Evolutionary conservation across 1,140 invertebrate genomes (phyloP).

Genomic region (Ceratitis capitata): DNA sequence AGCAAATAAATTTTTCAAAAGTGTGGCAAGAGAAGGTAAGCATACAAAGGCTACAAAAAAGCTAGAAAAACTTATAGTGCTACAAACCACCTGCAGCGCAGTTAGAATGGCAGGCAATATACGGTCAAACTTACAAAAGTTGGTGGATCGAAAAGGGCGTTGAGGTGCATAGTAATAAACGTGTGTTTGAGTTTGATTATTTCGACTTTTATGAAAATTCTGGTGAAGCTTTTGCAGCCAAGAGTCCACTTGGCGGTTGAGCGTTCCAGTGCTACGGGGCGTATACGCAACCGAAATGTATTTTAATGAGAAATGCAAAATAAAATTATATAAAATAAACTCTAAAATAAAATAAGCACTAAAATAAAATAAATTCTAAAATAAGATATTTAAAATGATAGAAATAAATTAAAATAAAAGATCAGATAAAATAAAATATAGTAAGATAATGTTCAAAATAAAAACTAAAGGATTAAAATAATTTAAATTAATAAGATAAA

Average conservation of each 20-base stretch:
- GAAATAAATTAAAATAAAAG: background rate
- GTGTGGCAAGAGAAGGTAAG: background rate
- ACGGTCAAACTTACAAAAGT: too few species aligned
- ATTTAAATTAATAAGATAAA: too few species aligned
- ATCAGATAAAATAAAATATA: background rate
- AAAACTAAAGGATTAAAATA: too few species aligned
- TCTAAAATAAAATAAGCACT: background rate
- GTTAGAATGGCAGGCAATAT: background rate
- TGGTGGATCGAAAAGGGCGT: background rate
- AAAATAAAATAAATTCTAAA: background rate
- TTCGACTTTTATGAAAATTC: background rate
- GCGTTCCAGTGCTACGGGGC: background rate
- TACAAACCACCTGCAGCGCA: conserved; percentile 1
- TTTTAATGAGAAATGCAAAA: background rate
- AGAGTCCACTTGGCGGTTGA: background rate
- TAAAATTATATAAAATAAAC: background rate
- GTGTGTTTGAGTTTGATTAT: background rate
- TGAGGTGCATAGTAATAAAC: background rate
- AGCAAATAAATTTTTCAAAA: background rate
- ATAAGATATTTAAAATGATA: background rate
- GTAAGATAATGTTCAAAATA: background rate
- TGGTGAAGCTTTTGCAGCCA: background rate
- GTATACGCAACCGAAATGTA: background rate
- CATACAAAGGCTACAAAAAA: background rate
- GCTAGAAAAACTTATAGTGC: background rate